phyloP scores from a whole-genome alignment of 2,888 invertebrate species.

The Troides oblongomaculatus region DNA sequence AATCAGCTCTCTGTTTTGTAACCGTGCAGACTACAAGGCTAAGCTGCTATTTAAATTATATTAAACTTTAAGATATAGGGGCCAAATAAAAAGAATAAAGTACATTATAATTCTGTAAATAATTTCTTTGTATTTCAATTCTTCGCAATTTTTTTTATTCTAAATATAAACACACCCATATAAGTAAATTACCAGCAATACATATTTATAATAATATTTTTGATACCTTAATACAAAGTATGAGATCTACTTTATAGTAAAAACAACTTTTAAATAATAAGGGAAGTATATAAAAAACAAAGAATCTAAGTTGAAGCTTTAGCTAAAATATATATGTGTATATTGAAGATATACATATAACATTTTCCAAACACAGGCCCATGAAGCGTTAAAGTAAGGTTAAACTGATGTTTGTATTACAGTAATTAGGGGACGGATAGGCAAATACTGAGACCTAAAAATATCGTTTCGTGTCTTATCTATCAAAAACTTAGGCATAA shows the following conservation, averaged over 20 bases:
- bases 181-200: no score
- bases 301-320: background rate
- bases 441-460: conserved; percentile 12
- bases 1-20: background rate
- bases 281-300: conserved; percentile 15
- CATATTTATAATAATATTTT: background rate
- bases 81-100: no score
- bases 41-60: background rate
- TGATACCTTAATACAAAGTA: background rate
- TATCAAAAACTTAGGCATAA: background rate
- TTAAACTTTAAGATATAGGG: no score
- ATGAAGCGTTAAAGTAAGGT: conserved; percentile 4
- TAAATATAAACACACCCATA: background rate
- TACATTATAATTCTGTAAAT: background rate
- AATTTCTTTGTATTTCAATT: background rate
- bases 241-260: background rate
- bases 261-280: conserved; percentile 11
- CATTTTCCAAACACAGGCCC: conserved; percentile 1
- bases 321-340: background rate
- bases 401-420: conserved; percentile 15
- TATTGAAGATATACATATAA: background rate
- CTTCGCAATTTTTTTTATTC: background rate
- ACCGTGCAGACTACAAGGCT: background rate
- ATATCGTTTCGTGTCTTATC: conserved; percentile 8
- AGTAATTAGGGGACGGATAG: conserved; percentile 14